Percentiles rank a stretch among this genome's conserved stretches.
Conservation (phyloP, 2,888 invertebrate genomes). For the Zootermopsis nevadensis region DNA sequence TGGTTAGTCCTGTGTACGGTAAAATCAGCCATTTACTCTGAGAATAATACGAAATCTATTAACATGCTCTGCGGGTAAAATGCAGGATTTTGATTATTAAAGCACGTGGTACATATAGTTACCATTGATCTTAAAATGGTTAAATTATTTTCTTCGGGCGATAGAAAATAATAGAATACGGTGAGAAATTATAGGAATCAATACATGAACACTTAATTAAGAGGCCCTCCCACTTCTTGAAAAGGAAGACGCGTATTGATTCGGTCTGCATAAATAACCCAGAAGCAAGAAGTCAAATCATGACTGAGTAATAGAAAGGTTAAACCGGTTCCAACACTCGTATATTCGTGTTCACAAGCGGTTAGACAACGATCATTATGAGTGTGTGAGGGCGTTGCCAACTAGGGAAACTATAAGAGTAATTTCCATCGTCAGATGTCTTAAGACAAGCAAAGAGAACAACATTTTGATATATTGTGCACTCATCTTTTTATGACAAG, state of each 20-base stretch:
- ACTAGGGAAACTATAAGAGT: not conserved
- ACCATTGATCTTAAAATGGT: too few species aligned
- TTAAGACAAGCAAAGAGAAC: not conserved
- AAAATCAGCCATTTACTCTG: too few species aligned
- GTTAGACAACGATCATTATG: not conserved
- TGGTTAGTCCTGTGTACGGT: too few species aligned
- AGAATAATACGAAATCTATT: too few species aligned
- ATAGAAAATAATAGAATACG: not conserved
- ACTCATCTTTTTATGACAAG: not conserved
- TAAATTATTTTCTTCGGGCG: not conserved
- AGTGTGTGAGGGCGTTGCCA: not conserved
- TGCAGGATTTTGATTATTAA: too few species aligned
- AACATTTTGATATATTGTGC: not conserved
- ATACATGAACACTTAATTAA: not conserved
- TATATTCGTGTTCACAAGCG: not conserved
- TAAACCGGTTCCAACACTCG: not conserved
- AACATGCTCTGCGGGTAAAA: too few species aligned
- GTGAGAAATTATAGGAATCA: not conserved
- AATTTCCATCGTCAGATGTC: slow-evolving; percentile 9
- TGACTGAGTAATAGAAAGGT: not conserved
- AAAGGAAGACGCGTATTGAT: slow-evolving; percentile 3
- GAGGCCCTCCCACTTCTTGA: not conserved
- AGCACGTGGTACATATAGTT: too few species aligned
- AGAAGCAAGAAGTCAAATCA: slow-evolving; percentile 10
- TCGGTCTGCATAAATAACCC: not conserved